Evolutionary conservation across 1,140 invertebrate genomes (phyloP).

Genomic region (Odontomachus brunneus): DNA sequence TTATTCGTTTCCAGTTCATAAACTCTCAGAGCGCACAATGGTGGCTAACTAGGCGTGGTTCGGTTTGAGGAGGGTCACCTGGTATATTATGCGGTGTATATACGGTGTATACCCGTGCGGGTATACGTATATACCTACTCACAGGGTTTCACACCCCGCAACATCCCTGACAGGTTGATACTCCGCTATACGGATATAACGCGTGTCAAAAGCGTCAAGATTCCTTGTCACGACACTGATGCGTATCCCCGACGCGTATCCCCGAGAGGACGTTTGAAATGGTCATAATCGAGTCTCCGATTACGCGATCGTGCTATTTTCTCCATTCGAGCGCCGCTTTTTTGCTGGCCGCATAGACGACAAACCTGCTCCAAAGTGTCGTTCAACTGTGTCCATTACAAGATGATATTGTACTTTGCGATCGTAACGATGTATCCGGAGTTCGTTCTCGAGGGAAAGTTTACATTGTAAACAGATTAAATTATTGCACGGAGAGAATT

Average conservation of each 20-base stretch:
- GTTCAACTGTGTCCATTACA: neutral
- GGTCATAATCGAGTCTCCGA: conserved; percentile 52
- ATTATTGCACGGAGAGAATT: too few relatives aligned
- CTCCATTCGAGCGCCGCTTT: too few relatives aligned
- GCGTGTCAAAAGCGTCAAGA: conserved; percentile 70
- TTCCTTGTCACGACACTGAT: conserved; percentile 58
- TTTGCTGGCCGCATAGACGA: neutral
- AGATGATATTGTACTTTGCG: neutral
- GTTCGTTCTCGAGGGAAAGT: neutral
- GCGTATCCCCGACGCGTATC: conserved; percentile 21
- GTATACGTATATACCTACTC: conserved; percentile 42
- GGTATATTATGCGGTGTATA: conserved; percentile 68
- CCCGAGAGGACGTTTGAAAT: conserved; percentile 40
- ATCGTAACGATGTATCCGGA: neutral
- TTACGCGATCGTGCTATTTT: conserved; percentile 32
- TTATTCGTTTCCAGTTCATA: conserved; percentile 77
- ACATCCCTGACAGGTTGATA: conserved; percentile 77
- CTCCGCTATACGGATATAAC: conserved; percentile 60
- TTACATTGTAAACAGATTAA: neutral
- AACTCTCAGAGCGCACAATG: conserved; percentile 72
- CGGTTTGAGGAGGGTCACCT: conserved; percentile 78
- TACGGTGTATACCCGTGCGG: conserved; percentile 26
- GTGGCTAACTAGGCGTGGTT: conserved; percentile 78
- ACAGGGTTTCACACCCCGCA: conserved; percentile 61
- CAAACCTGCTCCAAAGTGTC: neutral